These are phyloP conservation scores for Apostichopus japonicus DNA, from an alignment of 35 echinoderm and acorn worm species.

Conservation along the genomic window DNA sequence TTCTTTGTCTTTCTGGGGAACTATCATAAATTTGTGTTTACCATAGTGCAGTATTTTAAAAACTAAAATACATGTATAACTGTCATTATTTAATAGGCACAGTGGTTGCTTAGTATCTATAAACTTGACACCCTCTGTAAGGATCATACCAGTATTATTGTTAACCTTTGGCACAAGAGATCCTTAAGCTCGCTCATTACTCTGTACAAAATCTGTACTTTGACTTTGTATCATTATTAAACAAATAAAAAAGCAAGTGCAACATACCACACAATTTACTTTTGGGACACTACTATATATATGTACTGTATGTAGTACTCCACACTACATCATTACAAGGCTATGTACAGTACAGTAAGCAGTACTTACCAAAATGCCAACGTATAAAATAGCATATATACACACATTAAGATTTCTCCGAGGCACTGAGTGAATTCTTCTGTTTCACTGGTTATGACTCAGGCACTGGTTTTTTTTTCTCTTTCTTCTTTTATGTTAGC, in stretches of 20 bases:
- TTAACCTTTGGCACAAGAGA: too few species aligned
- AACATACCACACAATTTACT: not conserved
- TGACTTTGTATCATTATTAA: not conserved
- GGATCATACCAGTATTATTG: too few species aligned
- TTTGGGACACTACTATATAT: not conserved
- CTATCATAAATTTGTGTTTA: too few species aligned
- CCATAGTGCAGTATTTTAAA: too few species aligned
- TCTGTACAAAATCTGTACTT: not conserved
- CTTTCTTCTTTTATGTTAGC: too few species aligned
- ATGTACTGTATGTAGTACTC: not conserved
- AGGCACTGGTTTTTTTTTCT: not conserved
- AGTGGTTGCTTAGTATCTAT: too few species aligned
- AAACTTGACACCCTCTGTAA: too few species aligned
- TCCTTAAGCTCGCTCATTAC: too few species aligned
- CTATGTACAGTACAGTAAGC: not conserved
- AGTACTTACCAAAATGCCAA: not conserved
- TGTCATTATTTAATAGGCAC: too few species aligned
- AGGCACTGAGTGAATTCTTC: conserved; percentile 1
- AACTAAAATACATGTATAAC: too few species aligned
- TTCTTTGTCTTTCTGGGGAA: too few species aligned
- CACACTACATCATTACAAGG: not conserved
- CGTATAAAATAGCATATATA: not conserved
- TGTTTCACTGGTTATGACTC: conserved; percentile 10
- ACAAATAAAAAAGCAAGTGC: not conserved
- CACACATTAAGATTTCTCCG: not conserved